Conservation (phyloP, 30 jellyfish, hydroid and myxozoan genomes). For the Phacellophora camtschatica region DNA sequence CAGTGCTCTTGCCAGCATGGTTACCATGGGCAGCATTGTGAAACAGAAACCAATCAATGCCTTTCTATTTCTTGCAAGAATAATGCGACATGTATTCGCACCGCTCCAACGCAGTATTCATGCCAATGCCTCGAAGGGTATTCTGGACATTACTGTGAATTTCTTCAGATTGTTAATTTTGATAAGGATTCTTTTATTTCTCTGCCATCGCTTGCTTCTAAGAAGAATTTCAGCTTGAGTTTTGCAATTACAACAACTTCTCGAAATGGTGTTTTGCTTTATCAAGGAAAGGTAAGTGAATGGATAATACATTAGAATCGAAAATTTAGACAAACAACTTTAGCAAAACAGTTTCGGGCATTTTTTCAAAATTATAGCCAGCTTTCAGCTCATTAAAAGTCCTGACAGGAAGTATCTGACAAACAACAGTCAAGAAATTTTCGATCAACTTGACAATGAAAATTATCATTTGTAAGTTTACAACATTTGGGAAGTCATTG, state of each 20-base stretch:
- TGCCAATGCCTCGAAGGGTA: constrained; percentile 45
- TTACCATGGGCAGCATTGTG: constrained; percentile 62
- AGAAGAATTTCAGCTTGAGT: background rate
- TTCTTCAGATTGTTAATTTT: constrained; percentile 39
- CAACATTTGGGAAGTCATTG: no score
- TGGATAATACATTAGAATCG: no score
- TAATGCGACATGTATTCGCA: constrained; percentile 41
- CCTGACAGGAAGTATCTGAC: no score
- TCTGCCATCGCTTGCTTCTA: constrained; percentile 16
- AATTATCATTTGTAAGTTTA: no score
- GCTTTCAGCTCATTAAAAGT: no score
- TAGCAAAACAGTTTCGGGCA: no score
- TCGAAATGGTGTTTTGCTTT: constrained; percentile 11
- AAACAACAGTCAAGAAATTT: no score
- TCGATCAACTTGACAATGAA: no score
- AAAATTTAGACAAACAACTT: no score
- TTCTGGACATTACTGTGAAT: constrained; percentile 30
- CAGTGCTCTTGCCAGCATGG: constrained; percentile 35
- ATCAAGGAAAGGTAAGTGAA: constrained; percentile 59
- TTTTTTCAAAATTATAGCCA: no score
- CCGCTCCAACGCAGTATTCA: constrained; percentile 17
- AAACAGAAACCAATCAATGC: constrained; percentile 41
- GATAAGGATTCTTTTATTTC: constrained; percentile 23
- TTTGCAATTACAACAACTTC: constrained; percentile 30
- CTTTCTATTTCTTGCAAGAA: constrained; percentile 39